Base-by-base conservation (phyloP, 2,113 vertebrate genomes). In the Tragelaphus scriptus region DNA sequence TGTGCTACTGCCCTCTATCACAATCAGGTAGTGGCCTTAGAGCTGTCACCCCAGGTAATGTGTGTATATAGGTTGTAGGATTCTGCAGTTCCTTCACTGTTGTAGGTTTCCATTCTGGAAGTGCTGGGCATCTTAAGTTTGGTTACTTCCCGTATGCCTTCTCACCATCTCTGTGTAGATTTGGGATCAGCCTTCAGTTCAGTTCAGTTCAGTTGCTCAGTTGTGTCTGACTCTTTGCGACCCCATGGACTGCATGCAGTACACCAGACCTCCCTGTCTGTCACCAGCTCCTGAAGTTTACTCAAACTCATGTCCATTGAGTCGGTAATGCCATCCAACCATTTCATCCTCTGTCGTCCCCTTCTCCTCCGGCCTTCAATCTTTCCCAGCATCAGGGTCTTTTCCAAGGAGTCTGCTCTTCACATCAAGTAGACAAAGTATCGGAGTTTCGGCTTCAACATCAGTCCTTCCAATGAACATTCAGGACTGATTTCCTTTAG, bases 261-360 rank as follows among this genome's bases (percentile, higher is more conserved):
- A 71, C 10, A 6, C 19, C 68, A 71, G 68, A 19, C 68, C 19
- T 71, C 68, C n/a, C 68, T 40, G 68, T 71, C 19, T 0, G 0
- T 71, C n/a, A 71, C 2, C 68, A 40, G 6, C 0, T 0, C 19
- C 68, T 0, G 0, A 4, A 71, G 19, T 40, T 36, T 12, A 71
- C n/a, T 6, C n/a, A 71, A 40, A 40, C n/a, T 21, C 68, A 23
- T 23, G 68, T 71, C 68, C n/a, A 71, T 40, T 23, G n/a, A 71
- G 68, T 71, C 2, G 0, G 68, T 40, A 10, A 40, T 71, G 65
- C n/a, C 68, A 71, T 71, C n/a, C n/a, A 71, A 5, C 68, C n/a
- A 23, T 71, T 19, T 71, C n/a, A 40, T 71, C 68, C 5, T 71
- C 65, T 71, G n/a, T 23, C 0, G 5, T 71, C 68, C 19, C 32